Evolutionary conservation across 2,113 vertebrate species (phyloP), one percentile per base, ranked within the genome.

Genomic region (Sarotherodon lohbergeri): DNA sequence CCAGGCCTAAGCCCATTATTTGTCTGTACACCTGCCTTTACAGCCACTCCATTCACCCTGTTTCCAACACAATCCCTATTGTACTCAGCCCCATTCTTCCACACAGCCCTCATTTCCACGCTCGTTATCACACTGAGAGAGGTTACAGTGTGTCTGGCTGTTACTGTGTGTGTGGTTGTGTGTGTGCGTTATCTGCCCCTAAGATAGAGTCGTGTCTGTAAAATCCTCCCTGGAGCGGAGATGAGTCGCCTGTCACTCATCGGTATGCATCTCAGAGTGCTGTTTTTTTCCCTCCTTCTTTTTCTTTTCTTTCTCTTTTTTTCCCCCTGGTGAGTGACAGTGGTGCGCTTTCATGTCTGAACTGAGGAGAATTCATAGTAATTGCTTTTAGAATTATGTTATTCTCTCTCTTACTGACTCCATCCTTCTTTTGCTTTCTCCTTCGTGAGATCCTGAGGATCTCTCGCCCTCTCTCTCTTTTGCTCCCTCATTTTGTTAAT

Each of bases 351-450:
- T 97, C 94, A 96, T 94, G 95, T 96, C 93, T 96, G 95, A 96
- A 96, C 95, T 96, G 95, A 96, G 94, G 95, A 96, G 94, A 96
- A 96, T 96, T 96, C 94, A 95, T 93, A 94, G 94, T 96, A 96
- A 96, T 96, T 96, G 96, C 96, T 96, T 96, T 95, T 95, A 96
- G 94, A 94, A 95, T 93, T 89, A 94, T 94, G 91, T 95, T 95
- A 94, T 95, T 95, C 90, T 88, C 88, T 81, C 66, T 83, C 73
- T 59, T 80, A 73, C 68, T 80, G 63, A 84, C 83, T 90, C 50
- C 86, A 50, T 85, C 86, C 61, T 86, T 83, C 57, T 73, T 87
- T 90, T 55, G 16, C 56, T 91, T 90, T 81, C 52, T 54, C 43
- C 82, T 85, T 48, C 86, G 78, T 80, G 46, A 88, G 88, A 86